phyloP scores from a whole-genome alignment of 92 coral and sea anemone genomes.

The Palythoa grandiflora region DNA sequence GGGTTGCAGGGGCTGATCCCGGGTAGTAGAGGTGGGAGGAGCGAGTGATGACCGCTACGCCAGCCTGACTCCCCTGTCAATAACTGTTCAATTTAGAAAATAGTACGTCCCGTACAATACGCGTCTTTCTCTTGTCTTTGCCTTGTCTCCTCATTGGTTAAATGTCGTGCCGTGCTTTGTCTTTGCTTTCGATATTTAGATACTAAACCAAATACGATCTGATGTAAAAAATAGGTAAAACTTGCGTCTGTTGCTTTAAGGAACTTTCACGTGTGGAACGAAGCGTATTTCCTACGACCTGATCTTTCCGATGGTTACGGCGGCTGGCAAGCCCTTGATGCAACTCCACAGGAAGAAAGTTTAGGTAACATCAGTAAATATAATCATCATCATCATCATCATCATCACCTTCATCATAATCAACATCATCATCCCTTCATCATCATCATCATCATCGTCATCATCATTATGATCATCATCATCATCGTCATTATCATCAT shows the following conservation, averaged over 20 bases:
- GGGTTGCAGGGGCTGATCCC: too few relatives aligned
- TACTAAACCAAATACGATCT: too few relatives aligned
- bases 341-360: constrained; percentile 22
- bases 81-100: too few relatives aligned
- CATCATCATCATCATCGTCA: not conserved
- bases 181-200: too few relatives aligned
- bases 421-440: not conserved
- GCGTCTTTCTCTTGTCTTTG: too few relatives aligned
- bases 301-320: constrained; percentile 11
- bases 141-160: too few relatives aligned
- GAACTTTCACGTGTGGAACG: constrained; percentile 42
- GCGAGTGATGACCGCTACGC: too few relatives aligned
- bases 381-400: not conserved
- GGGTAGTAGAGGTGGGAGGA: too few relatives aligned
- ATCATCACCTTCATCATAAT: not conserved
- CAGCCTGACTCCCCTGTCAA: too few relatives aligned
- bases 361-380: not conserved
- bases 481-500: not conserved
- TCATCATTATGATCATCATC: not conserved
- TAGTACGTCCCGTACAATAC: too few relatives aligned
- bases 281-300: constrained; percentile 18
- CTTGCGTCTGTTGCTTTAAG: not conserved
- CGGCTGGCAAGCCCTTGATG: constrained; percentile 19
- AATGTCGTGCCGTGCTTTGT: too few relatives aligned
- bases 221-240: not conserved